Base-by-base conservation (phyloP, 2,888 invertebrate genomes). In the Iselma pallidipennis region DNA sequence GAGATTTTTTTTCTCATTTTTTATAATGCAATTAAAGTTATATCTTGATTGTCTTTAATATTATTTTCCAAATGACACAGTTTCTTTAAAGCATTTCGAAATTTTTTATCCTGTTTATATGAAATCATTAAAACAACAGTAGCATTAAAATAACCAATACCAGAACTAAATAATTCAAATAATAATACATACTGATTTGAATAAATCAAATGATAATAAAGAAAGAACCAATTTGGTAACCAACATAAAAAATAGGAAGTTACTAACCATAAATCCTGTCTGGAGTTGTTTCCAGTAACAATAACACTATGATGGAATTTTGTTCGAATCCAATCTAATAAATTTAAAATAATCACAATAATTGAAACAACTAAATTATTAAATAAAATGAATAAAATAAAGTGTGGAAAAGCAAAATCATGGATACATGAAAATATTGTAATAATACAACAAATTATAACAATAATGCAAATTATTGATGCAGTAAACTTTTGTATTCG, bases 241-340 rank as follows among this genome's bases (percentile, higher is more conserved):
- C 66, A 66, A 52, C 64, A 67, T 2, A 66, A 14, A 29, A 66
- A 66, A 21, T 58, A 67, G 1, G 67, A 61, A 49, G 52, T 60
- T 7, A 64, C 62, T 28, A 66, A n/a, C 6, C 63, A 26, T 42
- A 67, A 50, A 50, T 62, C 62, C 33, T 58, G 9, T 2, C 53
- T 59, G 16, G 37, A 54, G 14, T 63, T 9, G 1, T 0, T 63
- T 29, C 54, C 61, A 33, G 33, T 14, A 26, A 49, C n/a, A 33
- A 48, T 14, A 26, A 49, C n/a, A 56, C 42, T 31, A 28, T 57
- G 59, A 5, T 56, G 59, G 3, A 49, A 45, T 42, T 45, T 56
- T n/a, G 42, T 49, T 29, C 57, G 63, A 10, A 65, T 42, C 10
- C 49, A 49, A 26, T 61, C 59, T 29, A 63, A 42, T 25, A 65